These are phyloP conservation scores for Tachuris rubrigastra DNA, from an alignment of 2,113 vertebrate species.

Conservation along the genomic window DNA sequence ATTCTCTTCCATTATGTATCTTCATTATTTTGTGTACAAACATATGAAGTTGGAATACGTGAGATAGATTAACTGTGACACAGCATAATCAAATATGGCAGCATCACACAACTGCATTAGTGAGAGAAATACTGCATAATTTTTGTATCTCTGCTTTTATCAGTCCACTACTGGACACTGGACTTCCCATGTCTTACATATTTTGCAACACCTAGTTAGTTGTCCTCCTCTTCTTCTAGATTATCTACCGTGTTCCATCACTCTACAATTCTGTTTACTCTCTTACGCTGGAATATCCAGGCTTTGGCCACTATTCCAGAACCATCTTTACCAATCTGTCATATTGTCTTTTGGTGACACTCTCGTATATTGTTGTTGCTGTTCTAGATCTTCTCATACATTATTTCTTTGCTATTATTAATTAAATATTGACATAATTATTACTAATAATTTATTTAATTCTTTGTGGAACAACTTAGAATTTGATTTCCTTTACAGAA, in stretches of 20 bases:
- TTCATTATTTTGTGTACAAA: not conserved
- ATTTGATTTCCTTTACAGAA: not conserved
- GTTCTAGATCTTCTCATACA: not conserved
- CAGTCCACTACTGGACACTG: not conserved
- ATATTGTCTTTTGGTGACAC: not conserved
- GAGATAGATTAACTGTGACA: not conserved
- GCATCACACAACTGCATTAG: not conserved
- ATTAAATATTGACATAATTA: not conserved
- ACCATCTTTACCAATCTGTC: not conserved
- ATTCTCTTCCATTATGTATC: not conserved
- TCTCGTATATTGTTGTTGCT: not conserved
- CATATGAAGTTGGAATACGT: not conserved
- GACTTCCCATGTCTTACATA: not conserved
- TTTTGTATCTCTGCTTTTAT: not conserved
- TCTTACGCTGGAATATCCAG: not conserved
- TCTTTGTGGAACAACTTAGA: not conserved
- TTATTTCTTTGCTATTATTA: not conserved
- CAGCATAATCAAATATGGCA: not conserved
- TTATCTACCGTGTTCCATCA: not conserved
- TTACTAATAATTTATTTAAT: not conserved
- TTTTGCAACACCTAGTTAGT: not conserved
- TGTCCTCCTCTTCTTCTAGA: not conserved
- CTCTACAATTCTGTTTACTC: not conserved
- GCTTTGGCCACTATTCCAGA: conserved; percentile 4
- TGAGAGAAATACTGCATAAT: not conserved